Evolutionary conservation across 2,113 vertebrate genomes (phyloP).

Genomic region (Eolophus roseicapilla): DNA sequence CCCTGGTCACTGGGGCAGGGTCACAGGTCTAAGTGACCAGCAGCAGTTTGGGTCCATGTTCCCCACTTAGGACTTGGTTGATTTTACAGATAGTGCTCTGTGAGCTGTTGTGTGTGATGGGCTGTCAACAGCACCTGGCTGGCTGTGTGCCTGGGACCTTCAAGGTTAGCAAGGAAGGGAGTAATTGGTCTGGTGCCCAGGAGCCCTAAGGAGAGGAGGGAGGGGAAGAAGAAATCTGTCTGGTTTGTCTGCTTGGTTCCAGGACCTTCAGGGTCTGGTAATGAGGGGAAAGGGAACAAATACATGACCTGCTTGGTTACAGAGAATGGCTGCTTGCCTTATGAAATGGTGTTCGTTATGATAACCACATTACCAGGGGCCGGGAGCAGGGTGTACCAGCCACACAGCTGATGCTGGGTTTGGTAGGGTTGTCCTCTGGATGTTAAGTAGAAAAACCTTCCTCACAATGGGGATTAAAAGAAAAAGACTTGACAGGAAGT

Average conservation of each 20-base stretch:
- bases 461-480: not conserved
- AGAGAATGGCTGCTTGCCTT: not conserved
- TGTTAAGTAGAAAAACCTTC: not conserved
- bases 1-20: not conserved
- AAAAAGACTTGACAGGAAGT: not conserved
- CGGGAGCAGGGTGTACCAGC: not conserved
- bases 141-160: accelerated
- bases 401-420: not conserved
- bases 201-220: not conserved
- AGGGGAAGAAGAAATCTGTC: not conserved
- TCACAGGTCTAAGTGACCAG: not conserved
- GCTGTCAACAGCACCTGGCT: not conserved
- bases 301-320: accelerated
- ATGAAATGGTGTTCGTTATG: not conserved
- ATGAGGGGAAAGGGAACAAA: not conserved
- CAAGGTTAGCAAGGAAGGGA: not conserved
- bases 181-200: accelerated
- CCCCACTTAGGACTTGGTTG: not conserved
- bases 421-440: accelerated
- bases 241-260: not conserved
- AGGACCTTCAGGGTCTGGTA: not conserved
- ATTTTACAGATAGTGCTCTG: not conserved
- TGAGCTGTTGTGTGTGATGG: not conserved
- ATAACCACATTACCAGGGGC: accelerated
- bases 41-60: not conserved